phyloP scores from a whole-genome alignment of 2,113 vertebrate genomes.

The Chamaea fasciata region DNA sequence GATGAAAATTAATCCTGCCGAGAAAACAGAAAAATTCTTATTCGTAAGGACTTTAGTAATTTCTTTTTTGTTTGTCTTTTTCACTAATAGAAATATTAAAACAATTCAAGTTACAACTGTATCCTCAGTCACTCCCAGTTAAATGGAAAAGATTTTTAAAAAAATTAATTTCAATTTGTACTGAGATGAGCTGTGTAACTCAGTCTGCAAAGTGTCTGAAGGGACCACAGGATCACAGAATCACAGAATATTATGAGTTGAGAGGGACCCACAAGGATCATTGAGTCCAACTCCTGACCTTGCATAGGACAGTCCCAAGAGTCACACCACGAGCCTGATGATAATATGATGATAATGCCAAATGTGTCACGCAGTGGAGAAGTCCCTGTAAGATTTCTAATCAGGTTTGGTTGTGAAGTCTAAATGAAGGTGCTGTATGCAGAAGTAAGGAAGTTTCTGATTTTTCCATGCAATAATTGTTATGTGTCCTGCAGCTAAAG shows the following conservation, averaged over 20 bases:
- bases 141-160: background rate
- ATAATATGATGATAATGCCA: background rate
- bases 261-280: background rate
- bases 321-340: background rate
- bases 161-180: background rate
- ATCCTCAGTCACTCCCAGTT: background rate
- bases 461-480: background rate
- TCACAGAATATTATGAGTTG: background rate
- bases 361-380: background rate
- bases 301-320: background rate
- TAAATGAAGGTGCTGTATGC: background rate
- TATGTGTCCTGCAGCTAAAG: fast-evolving
- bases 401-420: background rate
- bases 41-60: background rate
- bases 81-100: background rate
- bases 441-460: background rate
- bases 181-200: background rate
- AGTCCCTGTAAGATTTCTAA: background rate
- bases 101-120: background rate
- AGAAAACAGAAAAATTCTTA: background rate
- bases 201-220: background rate
- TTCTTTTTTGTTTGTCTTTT: background rate
- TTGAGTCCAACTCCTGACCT: background rate
- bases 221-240: background rate
- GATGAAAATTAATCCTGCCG: background rate